Percentiles rank a stretch among this genome's conserved stretches.
These are phyloP conservation scores for Hypanus sabinus DNA, from an alignment of 2,113 vertebrate genomes.

Conservation along the genomic window DNA sequence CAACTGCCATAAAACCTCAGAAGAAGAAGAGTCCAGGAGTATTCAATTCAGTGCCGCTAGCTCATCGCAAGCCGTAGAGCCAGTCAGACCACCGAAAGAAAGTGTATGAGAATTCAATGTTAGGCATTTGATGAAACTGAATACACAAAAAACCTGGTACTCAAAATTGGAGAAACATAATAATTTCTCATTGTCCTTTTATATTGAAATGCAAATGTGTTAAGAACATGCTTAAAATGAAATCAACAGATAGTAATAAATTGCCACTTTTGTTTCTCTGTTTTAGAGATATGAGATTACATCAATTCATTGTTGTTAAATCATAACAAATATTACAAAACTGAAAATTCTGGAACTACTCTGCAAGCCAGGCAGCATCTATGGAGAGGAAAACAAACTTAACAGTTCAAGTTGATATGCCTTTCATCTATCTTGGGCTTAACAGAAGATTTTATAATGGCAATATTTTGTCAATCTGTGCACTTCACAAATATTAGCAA, in stretches of 20 bases:
- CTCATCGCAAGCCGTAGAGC: no score
- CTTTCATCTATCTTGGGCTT: not conserved
- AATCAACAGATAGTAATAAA: not conserved
- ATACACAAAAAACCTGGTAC: not conserved
- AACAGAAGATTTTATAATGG: not conserved
- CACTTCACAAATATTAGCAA: not conserved
- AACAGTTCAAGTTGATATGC: no score
- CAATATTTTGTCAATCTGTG: not conserved
- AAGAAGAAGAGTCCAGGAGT: no score
- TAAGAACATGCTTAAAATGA: not conserved
- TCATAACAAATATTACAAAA: not conserved
- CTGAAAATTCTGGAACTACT: no score
- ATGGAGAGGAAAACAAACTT: no score
- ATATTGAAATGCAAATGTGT: slow-evolving; percentile 3
- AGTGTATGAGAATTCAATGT: not conserved
- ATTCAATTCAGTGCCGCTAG: no score
- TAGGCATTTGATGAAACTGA: not conserved
- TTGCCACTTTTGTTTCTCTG: not conserved
- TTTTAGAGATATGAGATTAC: not conserved
- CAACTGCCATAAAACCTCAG: no score
- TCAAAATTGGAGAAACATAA: not conserved
- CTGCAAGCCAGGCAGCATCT: no score
- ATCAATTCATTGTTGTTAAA: not conserved
- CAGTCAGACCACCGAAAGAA: not conserved
- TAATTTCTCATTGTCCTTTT: not conserved